Conservation (phyloP, 2,113 vertebrate species). For the Ochotona princeps region DNA sequence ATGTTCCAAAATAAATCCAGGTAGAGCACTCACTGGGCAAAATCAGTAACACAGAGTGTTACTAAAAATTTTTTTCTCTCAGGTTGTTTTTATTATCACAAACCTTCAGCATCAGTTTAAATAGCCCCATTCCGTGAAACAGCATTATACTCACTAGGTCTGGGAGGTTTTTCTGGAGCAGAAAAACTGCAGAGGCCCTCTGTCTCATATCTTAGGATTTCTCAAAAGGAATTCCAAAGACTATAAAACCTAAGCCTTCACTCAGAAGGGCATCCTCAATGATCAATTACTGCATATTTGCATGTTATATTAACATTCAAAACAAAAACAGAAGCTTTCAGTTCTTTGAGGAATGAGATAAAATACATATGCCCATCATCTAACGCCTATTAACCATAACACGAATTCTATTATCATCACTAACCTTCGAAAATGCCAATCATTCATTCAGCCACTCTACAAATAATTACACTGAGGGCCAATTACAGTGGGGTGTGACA, state of each 20-base stretch:
- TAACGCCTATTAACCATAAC: background rate
- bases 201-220: background rate
- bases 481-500: accelerated
- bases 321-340: background rate
- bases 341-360: background rate
- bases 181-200: background rate
- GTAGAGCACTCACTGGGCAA: too few relatives aligned
- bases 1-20: too few relatives aligned
- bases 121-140: background rate
- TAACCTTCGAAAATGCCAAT: background rate
- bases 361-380: accelerated
- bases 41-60: background rate
- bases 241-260: background rate
- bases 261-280: background rate
- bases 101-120: background rate
- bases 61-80: background rate
- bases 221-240: background rate
- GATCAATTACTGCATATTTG: accelerated
- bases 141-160: background rate
- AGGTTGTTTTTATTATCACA: background rate
- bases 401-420: background rate
- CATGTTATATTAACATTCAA: background rate
- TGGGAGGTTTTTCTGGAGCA: background rate
- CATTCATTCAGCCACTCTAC: background rate
- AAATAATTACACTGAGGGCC: background rate